Evolutionary conservation across 2,888 invertebrate species (phyloP), one percentile per base, ranked within the genome.

Genomic region (Callinectes sapidus): DNA sequence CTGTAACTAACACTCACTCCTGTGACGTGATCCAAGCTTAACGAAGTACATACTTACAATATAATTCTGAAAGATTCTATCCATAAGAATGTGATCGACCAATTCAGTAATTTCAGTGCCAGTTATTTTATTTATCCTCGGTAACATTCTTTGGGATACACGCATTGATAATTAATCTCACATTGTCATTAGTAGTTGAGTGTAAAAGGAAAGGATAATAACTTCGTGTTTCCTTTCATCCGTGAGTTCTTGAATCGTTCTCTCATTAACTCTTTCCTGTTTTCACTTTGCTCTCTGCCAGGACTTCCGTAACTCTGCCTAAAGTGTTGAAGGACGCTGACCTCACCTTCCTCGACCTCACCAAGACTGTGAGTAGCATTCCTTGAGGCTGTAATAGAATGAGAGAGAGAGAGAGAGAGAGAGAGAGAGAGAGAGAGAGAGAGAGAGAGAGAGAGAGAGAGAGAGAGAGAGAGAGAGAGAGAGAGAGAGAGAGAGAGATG

Each of bases 281-380:
- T 28, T 23, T 28, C 18, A 8, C 71, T 28, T 71, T 71, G 28
- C 28, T 71, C 71, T 16, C 18, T 23, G n/a, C 48, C 61, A 90
- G 90, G 86, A 54, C 61, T 39, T 85, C 86, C 18, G 86, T 90
- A 61, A 55, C 42, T n/a, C 35, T 90, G 10, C 90, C 90, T 2
- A 54, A 42, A n/a, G 54, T 90, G 32, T 61, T 90, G 42, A 18
- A 28, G n/a, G 90, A 86, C 35, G 90, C 86, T 28, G 90, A 90
- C 86, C 55, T 90, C 23, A 18, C 90, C 35, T 61, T 54, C 28
- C 55, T 90, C 28, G 90, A 90, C 32, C 90, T 86, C 35, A 35
- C 90, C n/a, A 35, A 86, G n/a, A 86, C 90, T 32, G 90, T 90
- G 23, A 81, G 81, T 54, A 81, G 35, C 28, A 2, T 2, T n/a